These are phyloP conservation scores for Platyscapa corneri DNA, from an alignment of 1,140 invertebrate genomes.

Conservation along the genomic window DNA sequence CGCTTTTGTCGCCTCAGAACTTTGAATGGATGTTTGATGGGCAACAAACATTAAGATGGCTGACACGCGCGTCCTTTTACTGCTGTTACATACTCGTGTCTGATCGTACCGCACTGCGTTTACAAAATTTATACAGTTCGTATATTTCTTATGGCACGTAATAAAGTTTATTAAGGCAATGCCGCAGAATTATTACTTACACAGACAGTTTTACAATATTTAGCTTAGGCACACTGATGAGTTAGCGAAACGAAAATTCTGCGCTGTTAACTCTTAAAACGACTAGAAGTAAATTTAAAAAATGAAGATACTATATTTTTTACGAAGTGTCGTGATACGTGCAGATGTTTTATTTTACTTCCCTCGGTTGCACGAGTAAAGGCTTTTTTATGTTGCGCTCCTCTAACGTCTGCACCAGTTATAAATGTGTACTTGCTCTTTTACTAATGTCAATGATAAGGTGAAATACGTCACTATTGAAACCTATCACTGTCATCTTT, in stretches of 20 bases:
- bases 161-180: neutral
- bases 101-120: neutral
- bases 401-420: too few species aligned
- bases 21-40: neutral
- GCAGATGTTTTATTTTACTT: too few species aligned
- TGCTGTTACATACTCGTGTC: neutral
- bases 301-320: neutral
- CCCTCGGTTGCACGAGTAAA: too few species aligned
- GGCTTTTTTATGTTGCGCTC: too few species aligned
- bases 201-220: neutral
- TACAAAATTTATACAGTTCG: neutral
- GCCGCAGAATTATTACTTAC: neutral
- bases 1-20: neutral
- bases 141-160: neutral
- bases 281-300: neutral
- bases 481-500: neutral
- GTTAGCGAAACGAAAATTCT: neutral
- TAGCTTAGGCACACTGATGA: neutral
- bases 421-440: too few species aligned
- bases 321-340: neutral
- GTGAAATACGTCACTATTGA: neutral
- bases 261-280: neutral
- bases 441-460: neutral
- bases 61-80: neutral
- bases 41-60: neutral